Base-by-base conservation (phyloP, 2,888 invertebrate species). In the Drosophila quinaria region DNA sequence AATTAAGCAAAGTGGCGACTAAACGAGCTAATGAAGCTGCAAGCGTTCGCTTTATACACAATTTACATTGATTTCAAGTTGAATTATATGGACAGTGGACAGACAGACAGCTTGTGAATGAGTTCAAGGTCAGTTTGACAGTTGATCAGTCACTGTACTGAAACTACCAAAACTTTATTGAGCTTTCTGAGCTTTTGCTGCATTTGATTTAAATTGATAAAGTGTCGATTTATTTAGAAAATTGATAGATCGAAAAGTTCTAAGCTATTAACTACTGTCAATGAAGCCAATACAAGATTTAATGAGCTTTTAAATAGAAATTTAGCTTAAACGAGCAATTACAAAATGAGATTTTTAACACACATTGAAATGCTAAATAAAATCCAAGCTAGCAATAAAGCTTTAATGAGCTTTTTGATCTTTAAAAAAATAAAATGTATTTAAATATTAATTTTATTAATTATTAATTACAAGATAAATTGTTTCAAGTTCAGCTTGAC, bases 1-100 rank as follows among this genome's bases (percentile, higher is more conserved):
- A 79, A 86, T 87, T 89, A 71, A 68, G 41, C 52, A 59, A 59
- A 69, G 46, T 61, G 58, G 58, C 61, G 29, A 33, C 41, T 55
- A 68, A 73, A 59, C 50, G 39, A 78, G 78, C 60, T 77, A 81
- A 87, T 85, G 58, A 56, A 56, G 74, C 80, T 42, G 50, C 70
- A 31, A 55, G 50, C 65, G 55, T 61, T 74, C 60, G 51, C 35
- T 70, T 60, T 10, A 8, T 25, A 15, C n/a, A 37, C n/a, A 65
- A 69, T 81, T 81, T 68, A 67, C 56, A 81, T 76, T 74, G 80
- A 87, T 80, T 71, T 66, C 51, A 47, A 63, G 39, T 59, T 47
- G 50, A 70, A 46, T 65, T 52, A 25, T 39, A 35, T 42, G 11
- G 29, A 31, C 10, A 37, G 25, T 42, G 25, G 33, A 33, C 19